phyloP scores from a whole-genome alignment of 2,797 vertebrate species.

The Diplodus sargus region DNA sequence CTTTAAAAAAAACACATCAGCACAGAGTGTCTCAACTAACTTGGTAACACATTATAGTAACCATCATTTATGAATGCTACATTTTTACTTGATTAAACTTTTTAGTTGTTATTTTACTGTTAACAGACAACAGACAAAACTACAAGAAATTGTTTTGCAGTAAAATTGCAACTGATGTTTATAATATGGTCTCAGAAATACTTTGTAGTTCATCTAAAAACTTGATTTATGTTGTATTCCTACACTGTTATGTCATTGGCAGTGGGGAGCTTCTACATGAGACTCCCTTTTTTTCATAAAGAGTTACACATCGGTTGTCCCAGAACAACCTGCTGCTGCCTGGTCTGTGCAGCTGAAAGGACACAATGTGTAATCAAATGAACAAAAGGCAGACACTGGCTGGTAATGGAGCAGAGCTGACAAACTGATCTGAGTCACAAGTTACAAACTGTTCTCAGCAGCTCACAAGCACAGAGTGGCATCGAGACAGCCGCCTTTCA shows the following conservation, averaged over 20 bases:
- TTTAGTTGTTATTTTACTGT: no score
- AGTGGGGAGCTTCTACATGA: neutral
- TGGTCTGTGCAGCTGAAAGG: slow-evolving; percentile 22
- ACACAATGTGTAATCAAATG: slow-evolving; percentile 31
- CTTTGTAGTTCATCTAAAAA: no score
- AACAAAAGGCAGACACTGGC: slow-evolving; percentile 28
- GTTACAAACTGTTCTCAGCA: slow-evolving; percentile 64
- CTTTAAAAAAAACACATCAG: no score
- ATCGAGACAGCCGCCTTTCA: slow-evolving; percentile 14
- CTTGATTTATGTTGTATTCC: neutral
- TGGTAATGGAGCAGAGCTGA: slow-evolving; percentile 39
- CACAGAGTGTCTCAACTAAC: no score
- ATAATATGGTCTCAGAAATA: no score
- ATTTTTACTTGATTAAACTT: no score
- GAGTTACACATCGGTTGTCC: neutral
- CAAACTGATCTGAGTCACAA: slow-evolving; percentile 65
- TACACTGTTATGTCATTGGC: neutral
- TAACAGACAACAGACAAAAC: no score
- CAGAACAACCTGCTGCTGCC: slow-evolving; percentile 19
- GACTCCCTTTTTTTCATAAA: neutral
- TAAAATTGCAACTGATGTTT: no score
- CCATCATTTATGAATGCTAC: no score
- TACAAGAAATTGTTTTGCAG: no score
- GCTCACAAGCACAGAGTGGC: slow-evolving; percentile 56
- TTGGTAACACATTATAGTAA: no score